phyloP scores from a whole-genome alignment of 1,140 invertebrate genomes.

The Oreohelix idahoensis region DNA sequence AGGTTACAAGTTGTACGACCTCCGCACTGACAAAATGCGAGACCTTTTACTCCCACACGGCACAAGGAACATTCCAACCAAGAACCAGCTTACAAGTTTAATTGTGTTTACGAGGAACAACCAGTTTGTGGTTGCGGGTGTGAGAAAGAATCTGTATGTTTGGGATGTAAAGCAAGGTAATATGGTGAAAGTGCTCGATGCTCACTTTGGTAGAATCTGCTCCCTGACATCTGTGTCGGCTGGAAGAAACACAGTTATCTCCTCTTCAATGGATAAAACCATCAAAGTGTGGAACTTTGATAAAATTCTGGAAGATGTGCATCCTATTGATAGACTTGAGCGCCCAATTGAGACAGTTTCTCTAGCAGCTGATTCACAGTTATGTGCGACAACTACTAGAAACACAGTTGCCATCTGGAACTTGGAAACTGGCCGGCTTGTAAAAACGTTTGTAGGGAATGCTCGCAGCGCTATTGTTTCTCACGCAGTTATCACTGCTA shows the following conservation, averaged over 20 bases:
- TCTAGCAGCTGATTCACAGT: slow-evolving; percentile 59
- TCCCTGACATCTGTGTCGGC: slow-evolving; percentile 85
- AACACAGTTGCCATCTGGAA: slow-evolving; percentile 97
- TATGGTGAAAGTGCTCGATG: slow-evolving; percentile 92
- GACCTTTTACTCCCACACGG: slow-evolving; percentile 87
- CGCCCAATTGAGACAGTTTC: slow-evolving; percentile 91
- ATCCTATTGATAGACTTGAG: slow-evolving; percentile 95
- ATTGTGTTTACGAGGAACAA: slow-evolving; percentile 89
- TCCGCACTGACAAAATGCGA: slow-evolving; percentile 75
- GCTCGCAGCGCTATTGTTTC: slow-evolving; percentile 95
- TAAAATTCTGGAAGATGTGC: slow-evolving; percentile 98
- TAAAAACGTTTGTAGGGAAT: slow-evolving; percentile 89
- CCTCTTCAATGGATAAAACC: slow-evolving; percentile 96
- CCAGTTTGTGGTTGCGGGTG: slow-evolving; percentile 94
- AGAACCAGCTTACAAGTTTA: slow-evolving; percentile 71
- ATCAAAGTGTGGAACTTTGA: slow-evolving; percentile 99
- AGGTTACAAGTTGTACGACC: slow-evolving; percentile 78
- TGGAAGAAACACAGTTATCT: slow-evolving; percentile 93
- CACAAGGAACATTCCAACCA: slow-evolving; percentile 92
- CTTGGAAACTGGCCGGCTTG: slow-evolving; percentile 86
- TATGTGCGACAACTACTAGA: slow-evolving; percentile 74
- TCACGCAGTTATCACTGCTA: slow-evolving; percentile 84
- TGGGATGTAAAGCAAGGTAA: slow-evolving; percentile 84
- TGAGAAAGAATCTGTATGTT: slow-evolving; percentile 94
- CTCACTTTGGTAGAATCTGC: slow-evolving; percentile 97